Conservation (phyloP, 2,888 invertebrate genomes). For the Zygothrica quintamaculata region DNA sequence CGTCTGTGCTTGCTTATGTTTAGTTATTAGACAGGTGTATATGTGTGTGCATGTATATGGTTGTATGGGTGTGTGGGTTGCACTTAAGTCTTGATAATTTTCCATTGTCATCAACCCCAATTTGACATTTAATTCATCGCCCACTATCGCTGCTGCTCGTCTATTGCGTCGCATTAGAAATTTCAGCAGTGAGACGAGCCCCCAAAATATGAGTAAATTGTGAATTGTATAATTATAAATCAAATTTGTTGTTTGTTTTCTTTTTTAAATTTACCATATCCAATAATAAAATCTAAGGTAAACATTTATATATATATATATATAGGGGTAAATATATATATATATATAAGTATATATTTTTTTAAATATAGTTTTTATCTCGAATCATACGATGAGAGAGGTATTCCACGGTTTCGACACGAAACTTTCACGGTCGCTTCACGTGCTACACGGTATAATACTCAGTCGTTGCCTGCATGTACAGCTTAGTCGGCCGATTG, state of each 20-base stretch:
- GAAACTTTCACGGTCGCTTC: slow-evolving; percentile 64
- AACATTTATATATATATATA: no score
- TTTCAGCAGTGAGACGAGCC: slow-evolving; percentile 77
- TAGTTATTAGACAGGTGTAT: no score
- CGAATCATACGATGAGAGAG: slow-evolving; percentile 26
- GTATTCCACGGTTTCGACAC: slow-evolving; percentile 47
- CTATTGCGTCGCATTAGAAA: slow-evolving; percentile 35
- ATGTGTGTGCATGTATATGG: slow-evolving; percentile 2
- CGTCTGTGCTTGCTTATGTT: no score
- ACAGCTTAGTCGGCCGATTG: slow-evolving; percentile 58
- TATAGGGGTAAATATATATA: no score
- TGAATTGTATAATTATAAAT: slow-evolving; percentile 3
- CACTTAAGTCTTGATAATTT: slow-evolving; percentile 22
- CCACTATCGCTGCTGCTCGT: slow-evolving; percentile 9
- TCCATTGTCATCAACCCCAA: slow-evolving; percentile 37
- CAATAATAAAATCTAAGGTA: no score
- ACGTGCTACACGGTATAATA: slow-evolving; percentile 52
- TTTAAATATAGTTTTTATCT: slow-evolving; percentile 34
- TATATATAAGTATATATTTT: no score
- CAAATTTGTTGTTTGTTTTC: slow-evolving; percentile 1
- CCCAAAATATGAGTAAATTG: slow-evolving; percentile 62
- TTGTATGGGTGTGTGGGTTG: slow-evolving; percentile 12
- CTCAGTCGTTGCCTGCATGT: slow-evolving; percentile 60
- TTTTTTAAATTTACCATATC: no score
- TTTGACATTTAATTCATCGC: slow-evolving; percentile 43